Evolutionary conservation across 2,113 vertebrate genomes (phyloP), one percentile per base, ranked within the genome.

Genomic region (Rhea pennata): DNA sequence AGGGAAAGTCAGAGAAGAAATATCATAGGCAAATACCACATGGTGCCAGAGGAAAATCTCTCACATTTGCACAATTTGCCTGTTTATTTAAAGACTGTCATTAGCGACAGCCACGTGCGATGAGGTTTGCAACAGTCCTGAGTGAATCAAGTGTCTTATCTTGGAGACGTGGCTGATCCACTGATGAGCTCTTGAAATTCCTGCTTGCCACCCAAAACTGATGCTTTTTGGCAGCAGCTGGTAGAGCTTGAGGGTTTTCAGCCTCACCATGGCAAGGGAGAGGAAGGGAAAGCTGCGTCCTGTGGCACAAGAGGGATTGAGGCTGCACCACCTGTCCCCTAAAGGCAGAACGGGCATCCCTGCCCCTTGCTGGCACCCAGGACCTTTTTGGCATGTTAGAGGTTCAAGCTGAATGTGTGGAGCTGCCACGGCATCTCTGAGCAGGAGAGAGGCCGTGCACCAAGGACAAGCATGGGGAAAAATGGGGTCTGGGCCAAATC

Each of bases 11-110:
- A 1, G 84, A 92, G 58, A 50, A 66, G 26, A 92, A 92, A 78
- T n/a, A 73, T 24, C 1, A 0, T 62, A 76, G 53, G 29, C 62
- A 1, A 59, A 33, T 8, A 50, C 64, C 39, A 11, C 64, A 19
- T 31, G 64, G 67, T 79, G 74, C 92, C 72, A 90, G 59, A 70
- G 75, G 84, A 85, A 91, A 77, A 74, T 39, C 82, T 86, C 71
- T 91, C 67, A 79, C 72, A 22, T 90, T 88, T 64, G 44, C 59
- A 51, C 75, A 85, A 74, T 86, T 91, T 88, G 59, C 64, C 90
- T 0, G 6, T 93, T 95, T 96, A 90, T 94, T 94, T 93, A 91
- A 95, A 96, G 71, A 36, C 53, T 24, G 1, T 77, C 64, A 53
- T 76, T 83, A 85, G 59, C 12, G 0, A 33, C 53, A 54, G 71